Evolutionary conservation across 2,797 vertebrate genomes (phyloP), one percentile per base, ranked within the genome.

Genomic region (Neomorphus geoffroyi): DNA sequence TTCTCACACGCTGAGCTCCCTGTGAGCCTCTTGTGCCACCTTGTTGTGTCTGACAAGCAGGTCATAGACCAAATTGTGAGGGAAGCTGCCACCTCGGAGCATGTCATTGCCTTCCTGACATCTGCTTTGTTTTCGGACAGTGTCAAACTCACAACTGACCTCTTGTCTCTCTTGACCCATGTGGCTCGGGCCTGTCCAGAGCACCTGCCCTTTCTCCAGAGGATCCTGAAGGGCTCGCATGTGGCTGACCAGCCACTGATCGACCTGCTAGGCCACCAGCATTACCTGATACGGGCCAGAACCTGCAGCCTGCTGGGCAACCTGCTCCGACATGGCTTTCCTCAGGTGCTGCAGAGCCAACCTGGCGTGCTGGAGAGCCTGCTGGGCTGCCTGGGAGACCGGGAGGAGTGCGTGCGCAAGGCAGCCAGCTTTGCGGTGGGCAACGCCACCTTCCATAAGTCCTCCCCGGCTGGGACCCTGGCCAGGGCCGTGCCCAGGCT

Each of bases 301-400:
- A 96, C 98, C 18, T 99, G 99, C 27, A 98, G 97, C 78, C 97
- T 99, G 27, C 94, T 99, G 58, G 98, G 98, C 74, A 98, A 98
- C 92, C 80, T 98, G 50, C 90, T 98, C 10, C 96, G 94, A 19
- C 95, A 98, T 1, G 48, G 82, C 37, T 89, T 97, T 22, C 91
- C 96, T 9, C 90, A 92, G 33, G 87, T 0, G 0, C 91, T 98
- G 58, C 94, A 96, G 94, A 93, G 83, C 72, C 97, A 97, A 82
- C 50, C 74, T 0, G 33, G 58, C 10, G 94, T 97, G 54, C 88
- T 97, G 83, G 96, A 94, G 53, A 92, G 83, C 48, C 95, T 98
- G 61, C 73, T 98, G 80, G 79, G 80, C 21, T 94, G 97, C 28
- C 97, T 98, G 45, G 74, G 41, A 0, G 98, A 98, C 83, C 56